A percentile compares a stretch with the other conserved stretches of the same genome.
phyloP scores from a whole-genome alignment of 2,797 vertebrate genomes.

The Cercopithecus hamlyni region DNA sequence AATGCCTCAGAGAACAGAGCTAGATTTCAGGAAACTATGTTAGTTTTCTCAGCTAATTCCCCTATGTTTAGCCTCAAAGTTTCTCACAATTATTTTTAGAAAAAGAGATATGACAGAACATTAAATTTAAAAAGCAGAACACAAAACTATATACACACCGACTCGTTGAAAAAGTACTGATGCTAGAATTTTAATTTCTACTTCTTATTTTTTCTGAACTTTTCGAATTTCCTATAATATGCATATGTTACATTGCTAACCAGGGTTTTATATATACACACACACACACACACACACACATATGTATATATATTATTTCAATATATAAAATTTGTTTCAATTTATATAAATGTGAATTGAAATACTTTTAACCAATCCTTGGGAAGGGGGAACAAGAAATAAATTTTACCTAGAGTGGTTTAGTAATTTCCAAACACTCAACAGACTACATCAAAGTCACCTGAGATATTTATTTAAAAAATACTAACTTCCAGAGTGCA shows the following conservation, averaged over 20 bases:
- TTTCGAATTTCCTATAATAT: background rate
- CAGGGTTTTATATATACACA: background rate
- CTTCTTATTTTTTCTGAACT: slow-evolving; percentile 5
- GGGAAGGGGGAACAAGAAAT: fast-evolving
- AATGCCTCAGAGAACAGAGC: background rate
- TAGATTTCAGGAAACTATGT: background rate
- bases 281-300: too few relatives aligned
- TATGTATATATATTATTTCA: background rate
- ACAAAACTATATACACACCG: background rate
- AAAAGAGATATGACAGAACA: slow-evolving; percentile 26
- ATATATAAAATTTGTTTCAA: background rate
- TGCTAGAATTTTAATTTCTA: background rate
- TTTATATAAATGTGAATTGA: background rate
- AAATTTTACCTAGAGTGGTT: slow-evolving; percentile 14
- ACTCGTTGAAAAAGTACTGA: background rate
- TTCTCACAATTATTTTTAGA: slow-evolving; percentile 37
- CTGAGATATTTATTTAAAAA: background rate
- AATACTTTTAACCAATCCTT: slow-evolving; percentile 2
- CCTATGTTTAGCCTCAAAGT: background rate
- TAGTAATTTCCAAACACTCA: slow-evolving; percentile 34
- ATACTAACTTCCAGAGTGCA: background rate
- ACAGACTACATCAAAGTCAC: background rate
- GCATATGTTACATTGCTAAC: background rate
- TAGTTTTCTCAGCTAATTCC: background rate
- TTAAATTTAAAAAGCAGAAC: slow-evolving; percentile 47